phyloP scores from a whole-genome alignment of 2,113 vertebrate genomes.

The Actenoides hombroni region DNA sequence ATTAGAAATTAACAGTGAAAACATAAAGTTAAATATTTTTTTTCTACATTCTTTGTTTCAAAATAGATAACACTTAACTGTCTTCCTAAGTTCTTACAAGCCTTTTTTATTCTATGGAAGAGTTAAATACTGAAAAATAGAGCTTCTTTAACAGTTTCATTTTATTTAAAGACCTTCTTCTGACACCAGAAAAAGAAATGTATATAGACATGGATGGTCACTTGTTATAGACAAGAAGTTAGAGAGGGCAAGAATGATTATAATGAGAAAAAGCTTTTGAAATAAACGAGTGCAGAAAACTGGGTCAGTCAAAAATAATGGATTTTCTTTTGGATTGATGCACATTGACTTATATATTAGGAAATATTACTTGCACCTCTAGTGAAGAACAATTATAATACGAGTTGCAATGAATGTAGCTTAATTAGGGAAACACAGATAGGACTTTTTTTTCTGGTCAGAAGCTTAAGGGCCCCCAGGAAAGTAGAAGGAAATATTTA shows the following conservation, averaged over 20 bases:
- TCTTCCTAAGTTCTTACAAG: background rate
- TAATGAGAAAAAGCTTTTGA: background rate
- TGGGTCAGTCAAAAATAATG: background rate
- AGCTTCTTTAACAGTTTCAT: background rate
- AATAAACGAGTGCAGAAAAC: conserved; percentile 26
- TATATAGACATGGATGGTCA: background rate
- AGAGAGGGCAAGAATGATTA: background rate
- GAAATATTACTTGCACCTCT: background rate
- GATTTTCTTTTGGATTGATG: background rate
- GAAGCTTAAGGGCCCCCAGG: background rate
- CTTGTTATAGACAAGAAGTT: background rate
- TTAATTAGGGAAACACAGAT: conserved; percentile 27
- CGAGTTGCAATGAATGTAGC: background rate
- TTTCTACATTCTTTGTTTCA: background rate
- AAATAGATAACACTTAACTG: background rate
- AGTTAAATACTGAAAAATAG: background rate
- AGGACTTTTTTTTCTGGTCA: background rate
- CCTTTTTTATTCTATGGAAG: background rate
- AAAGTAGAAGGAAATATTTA: background rate
- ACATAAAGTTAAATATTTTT: background rate
- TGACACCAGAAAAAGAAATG: background rate
- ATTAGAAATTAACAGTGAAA: background rate
- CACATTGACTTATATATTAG: background rate
- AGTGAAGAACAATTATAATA: background rate
- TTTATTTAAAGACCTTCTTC: conserved; percentile 13